Base-by-base conservation (phyloP, 2,888 invertebrate genomes). In the Rotaria magnacalcarata region DNA sequence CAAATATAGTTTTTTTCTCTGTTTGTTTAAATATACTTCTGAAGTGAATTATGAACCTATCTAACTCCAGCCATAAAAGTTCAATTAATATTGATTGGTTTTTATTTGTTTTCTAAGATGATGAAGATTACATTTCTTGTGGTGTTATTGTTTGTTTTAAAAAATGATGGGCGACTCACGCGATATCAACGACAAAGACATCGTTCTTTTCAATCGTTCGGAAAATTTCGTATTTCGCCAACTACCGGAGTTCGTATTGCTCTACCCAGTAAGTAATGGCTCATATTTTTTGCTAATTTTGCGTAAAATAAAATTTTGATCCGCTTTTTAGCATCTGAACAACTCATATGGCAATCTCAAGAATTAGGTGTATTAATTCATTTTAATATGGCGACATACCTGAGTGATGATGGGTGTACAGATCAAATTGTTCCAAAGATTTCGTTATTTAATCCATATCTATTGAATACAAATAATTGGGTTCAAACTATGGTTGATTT, bases 341-440 rank as follows among this genome's bases (percentile, higher is more conserved):
- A 80, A 80, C 47, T 80, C 16, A 10, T 24, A 24, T 80, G 75
- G 75, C 75, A 80, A 80, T 21, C 41, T 43, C 75, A 80, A 80
- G 75, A 80, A 24, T 80, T 80, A 80, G 75, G 75, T 80, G 75
- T 80, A 8, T 24, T 80, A 2, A 80, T 80, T 47, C 75, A 80
- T 80, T 80, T 80, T 6, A 80, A 80, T 47, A 43, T 80, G 4
- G 75, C 27, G 6, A 80, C 75, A 21, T 80, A 27, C 11, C 7
- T 41, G 14, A 27, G n/a, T 80, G 14, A 21, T 41, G 75, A 80
- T 80, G 75, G 75, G 10, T 80, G 27, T 41, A 14, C 8, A 47
- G 27, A 43, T 43, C 47, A 47, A 41, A 10, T 27, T 7, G 27
- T 80, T 80, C 75, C 75, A 47, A 21, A 21, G 24, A 10, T 27